These are phyloP conservation scores for Liasis olivaceus DNA, from an alignment of 2,797 vertebrate species.

Conservation along the genomic window DNA sequence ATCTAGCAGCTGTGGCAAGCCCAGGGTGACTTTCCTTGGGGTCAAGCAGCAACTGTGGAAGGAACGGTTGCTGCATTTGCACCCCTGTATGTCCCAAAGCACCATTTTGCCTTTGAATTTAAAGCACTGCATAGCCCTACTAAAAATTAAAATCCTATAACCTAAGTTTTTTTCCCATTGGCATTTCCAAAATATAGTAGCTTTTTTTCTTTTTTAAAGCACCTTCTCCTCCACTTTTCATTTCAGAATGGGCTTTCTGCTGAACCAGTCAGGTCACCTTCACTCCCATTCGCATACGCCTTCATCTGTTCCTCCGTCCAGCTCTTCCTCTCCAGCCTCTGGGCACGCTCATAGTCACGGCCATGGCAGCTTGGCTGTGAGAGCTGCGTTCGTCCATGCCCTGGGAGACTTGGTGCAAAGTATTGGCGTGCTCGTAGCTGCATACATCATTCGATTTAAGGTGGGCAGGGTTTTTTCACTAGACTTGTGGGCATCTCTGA, in stretches of 20 bases:
- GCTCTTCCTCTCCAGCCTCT: constrained; percentile 48
- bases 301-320: constrained; percentile 53
- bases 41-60: neutral
- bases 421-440: constrained; percentile 92
- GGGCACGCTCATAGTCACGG: constrained; percentile 51
- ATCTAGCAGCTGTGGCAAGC: neutral
- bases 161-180: neutral
- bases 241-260: constrained; percentile 93
- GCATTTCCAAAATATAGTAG: neutral
- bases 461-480: constrained; percentile 63
- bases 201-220: neutral
- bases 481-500: neutral
- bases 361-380: constrained; percentile 87
- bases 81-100: neutral
- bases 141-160: neutral
- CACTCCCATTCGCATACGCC: constrained; percentile 85
- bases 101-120: neutral
- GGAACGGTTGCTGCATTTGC: neutral
- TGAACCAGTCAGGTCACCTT: constrained; percentile 91
- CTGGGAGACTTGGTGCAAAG: constrained; percentile 95
- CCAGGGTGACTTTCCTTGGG: neutral
- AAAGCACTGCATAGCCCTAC: neutral
- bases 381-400: constrained; percentile 95
- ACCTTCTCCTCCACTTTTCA: constrained; percentile 42
- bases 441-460: constrained; percentile 96